Conservation (phyloP, 2,797 vertebrate genomes). For the Gallinago stenura region DNA sequence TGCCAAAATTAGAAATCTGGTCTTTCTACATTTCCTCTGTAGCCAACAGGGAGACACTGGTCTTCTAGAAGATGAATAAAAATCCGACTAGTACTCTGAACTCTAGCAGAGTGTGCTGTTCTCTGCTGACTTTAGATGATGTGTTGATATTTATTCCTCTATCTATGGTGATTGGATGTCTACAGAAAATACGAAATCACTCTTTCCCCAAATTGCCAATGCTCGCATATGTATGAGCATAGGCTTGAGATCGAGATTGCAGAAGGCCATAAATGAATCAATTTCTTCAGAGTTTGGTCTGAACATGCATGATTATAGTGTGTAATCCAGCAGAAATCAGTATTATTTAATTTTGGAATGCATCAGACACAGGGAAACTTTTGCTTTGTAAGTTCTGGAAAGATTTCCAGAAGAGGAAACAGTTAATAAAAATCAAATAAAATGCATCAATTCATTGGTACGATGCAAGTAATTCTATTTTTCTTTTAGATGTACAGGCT, state of each 20-base stretch:
- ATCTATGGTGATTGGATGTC: background rate
- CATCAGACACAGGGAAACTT: background rate
- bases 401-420: background rate
- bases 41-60: background rate
- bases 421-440: background rate
- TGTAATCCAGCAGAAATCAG: background rate
- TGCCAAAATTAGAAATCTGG: constrained; percentile 5
- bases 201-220: background rate
- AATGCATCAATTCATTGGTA: background rate
- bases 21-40: background rate
- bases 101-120: background rate
- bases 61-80: background rate
- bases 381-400: background rate
- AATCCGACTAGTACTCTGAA: background rate
- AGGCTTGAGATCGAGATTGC: background rate
- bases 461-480: background rate
- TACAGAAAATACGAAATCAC: background rate
- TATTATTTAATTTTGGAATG: background rate
- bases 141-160: background rate
- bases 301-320: background rate
- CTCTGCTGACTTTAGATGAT: background rate
- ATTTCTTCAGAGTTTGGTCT: background rate
- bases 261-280: background rate
- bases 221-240: background rate
- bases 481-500: background rate